Conservation (phyloP, 2,797 vertebrate species). For the Tadarida brasiliensis region DNA sequence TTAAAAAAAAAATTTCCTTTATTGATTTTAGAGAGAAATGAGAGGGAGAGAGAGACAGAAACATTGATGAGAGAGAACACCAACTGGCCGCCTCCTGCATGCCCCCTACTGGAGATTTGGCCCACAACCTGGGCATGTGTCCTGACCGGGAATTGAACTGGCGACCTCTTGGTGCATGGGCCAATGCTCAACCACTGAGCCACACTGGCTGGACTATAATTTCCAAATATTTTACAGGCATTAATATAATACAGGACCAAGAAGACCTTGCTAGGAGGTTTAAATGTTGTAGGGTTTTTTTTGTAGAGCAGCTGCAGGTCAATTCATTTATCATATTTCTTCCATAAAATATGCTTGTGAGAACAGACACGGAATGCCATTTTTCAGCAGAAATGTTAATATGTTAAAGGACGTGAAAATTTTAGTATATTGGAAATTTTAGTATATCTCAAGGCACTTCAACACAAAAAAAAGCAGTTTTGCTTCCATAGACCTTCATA, state of each 20-base stretch:
- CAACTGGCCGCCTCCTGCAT: too few species aligned
- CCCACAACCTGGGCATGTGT: too few species aligned
- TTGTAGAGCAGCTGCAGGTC: not conserved
- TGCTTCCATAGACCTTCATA: not conserved
- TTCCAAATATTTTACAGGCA: not conserved
- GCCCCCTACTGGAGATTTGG: too few species aligned
- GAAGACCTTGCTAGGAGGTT: not conserved
- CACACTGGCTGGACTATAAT: not conserved
- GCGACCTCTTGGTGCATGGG: too few species aligned
- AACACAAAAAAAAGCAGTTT: not conserved
- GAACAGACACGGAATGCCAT: not conserved
- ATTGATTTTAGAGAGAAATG: too few species aligned
- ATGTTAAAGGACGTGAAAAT: not conserved
- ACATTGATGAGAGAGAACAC: too few species aligned
- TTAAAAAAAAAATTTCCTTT: too few species aligned
- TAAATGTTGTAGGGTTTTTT: not conserved
- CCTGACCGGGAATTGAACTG: too few species aligned
- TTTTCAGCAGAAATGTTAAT: constrained; percentile 4
- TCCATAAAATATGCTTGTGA: not conserved
- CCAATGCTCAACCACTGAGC: too few species aligned
- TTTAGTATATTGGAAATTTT: not conserved
- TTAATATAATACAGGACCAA: not conserved
- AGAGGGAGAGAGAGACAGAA: too few species aligned
- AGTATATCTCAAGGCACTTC: not conserved
- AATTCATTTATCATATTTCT: not conserved